These are phyloP conservation scores for Galeopsomyia nigrocyanea DNA, from an alignment of 2,888 invertebrate genomes.

Conservation along the genomic window DNA sequence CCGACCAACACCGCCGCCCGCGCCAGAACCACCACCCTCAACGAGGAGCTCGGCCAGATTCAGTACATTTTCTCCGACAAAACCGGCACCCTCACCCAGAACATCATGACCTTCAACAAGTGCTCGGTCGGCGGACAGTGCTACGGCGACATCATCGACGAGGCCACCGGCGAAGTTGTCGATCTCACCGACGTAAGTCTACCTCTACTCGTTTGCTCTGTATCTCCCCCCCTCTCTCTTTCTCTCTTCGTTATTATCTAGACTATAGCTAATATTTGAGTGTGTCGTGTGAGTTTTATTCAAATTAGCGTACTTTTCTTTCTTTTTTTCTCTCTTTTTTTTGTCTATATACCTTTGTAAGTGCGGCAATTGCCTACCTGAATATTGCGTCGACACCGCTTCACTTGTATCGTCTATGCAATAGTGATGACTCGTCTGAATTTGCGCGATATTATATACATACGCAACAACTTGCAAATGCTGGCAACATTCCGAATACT, in stretches of 20 bases:
- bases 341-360: not conserved
- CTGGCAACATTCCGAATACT: not conserved
- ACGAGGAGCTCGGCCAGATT: slow-evolving; percentile 98
- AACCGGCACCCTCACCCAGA: slow-evolving; percentile 98
- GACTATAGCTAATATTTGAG: slow-evolving; percentile 46
- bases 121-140: slow-evolving; percentile 93
- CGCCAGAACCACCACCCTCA: slow-evolving; percentile 96
- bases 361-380: slow-evolving; percentile 26
- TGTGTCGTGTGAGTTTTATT: slow-evolving; percentile 31
- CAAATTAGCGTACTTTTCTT: slow-evolving; percentile 1
- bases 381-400: slow-evolving; percentile 38
- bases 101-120: slow-evolving; percentile 99
- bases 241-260: no score
- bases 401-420: slow-evolving; percentile 41
- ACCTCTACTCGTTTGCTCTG: not conserved
- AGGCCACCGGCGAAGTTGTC: slow-evolving; percentile 86
- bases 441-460: slow-evolving; percentile 21
- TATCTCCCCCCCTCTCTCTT: no score
- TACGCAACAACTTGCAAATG: slow-evolving; percentile 5
- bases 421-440: slow-evolving; percentile 18
- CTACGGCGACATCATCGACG: slow-evolving; percentile 93
- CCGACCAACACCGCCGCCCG: slow-evolving; percentile 92
- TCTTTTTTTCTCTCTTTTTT: slow-evolving; percentile 13
- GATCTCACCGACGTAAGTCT: slow-evolving; percentile 79
- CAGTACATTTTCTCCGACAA: slow-evolving; percentile 99